Percentiles rank a stretch among this genome's conserved stretches.
phyloP scores from a whole-genome alignment of 1,140 invertebrate species.

The Helicoverpa armigera region DNA sequence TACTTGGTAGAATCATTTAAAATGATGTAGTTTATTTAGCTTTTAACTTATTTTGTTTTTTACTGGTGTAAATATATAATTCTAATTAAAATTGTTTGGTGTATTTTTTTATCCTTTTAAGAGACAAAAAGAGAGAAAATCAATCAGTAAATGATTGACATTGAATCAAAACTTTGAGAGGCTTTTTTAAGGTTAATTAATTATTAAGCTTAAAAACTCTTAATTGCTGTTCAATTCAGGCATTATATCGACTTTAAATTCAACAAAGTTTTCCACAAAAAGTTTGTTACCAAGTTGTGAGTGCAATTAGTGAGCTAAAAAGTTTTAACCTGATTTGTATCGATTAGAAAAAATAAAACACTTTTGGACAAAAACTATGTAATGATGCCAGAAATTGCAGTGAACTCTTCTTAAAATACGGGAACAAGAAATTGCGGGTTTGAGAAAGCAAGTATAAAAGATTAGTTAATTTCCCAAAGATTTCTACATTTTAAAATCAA shows the following conservation, averaged over 20 bases:
- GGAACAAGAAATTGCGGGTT: not conserved
- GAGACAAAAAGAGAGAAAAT: not conserved
- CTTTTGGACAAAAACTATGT: not conserved
- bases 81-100: no score
- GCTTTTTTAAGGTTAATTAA: slow-evolving; percentile 14
- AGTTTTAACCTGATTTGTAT: not conserved
- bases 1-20: slow-evolving; percentile 22
- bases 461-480: not conserved
- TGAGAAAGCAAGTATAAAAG: not conserved
- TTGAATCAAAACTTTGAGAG: slow-evolving; percentile 1
- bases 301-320: not conserved
- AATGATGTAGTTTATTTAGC: not conserved
- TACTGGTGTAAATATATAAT: no score
- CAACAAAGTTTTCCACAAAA: not conserved
- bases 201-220: not conserved
- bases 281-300: not conserved
- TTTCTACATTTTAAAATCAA: not conserved
- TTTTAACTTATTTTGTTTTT: no score
- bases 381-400: not conserved
- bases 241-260: not conserved
- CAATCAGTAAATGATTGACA: slow-evolving; percentile 7
- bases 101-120: not conserved
- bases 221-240: not conserved
- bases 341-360: no score
- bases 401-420: no score